Evolutionary conservation across 2,888 invertebrate species (phyloP).

Genomic region (Caenorhabditis sp.): DNA sequence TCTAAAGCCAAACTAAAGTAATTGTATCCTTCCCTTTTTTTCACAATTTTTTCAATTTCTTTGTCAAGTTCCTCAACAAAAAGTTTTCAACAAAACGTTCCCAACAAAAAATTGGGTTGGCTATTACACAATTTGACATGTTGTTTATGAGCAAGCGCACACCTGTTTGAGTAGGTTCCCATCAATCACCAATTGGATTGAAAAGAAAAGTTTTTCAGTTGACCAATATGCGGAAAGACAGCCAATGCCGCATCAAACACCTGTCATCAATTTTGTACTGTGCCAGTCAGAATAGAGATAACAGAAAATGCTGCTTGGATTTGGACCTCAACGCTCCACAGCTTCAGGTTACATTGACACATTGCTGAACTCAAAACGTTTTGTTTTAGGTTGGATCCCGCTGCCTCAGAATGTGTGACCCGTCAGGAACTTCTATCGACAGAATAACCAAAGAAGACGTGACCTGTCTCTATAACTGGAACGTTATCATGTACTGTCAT

Average conservation of each 20-base stretch:
- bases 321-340: slow-evolving; percentile 80
- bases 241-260: slow-evolving; percentile 79
- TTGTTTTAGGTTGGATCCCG: slow-evolving; percentile 77
- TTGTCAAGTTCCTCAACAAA: neutral
- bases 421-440: slow-evolving; percentile 79
- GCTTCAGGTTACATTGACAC: slow-evolving; percentile 71
- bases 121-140: slow-evolving; percentile 31
- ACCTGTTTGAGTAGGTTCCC: neutral
- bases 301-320: slow-evolving; percentile 80
- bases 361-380: neutral
- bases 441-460: slow-evolving; percentile 81
- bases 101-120: neutral
- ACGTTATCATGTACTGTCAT: slow-evolving; percentile 82
- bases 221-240: slow-evolving; percentile 73
- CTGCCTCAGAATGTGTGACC: slow-evolving; percentile 81
- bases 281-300: slow-evolving; percentile 82
- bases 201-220: slow-evolving; percentile 68
- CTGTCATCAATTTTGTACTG: slow-evolving; percentile 81
- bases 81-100: neutral
- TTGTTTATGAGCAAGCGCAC: slow-evolving; percentile 25
- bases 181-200: slow-evolving; percentile 15
- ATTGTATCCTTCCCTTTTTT: no score
- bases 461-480: slow-evolving; percentile 82
- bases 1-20: no score
- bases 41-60: no score